Conservation (phyloP, 2,888 invertebrate species). For the Panopea generosa region DNA sequence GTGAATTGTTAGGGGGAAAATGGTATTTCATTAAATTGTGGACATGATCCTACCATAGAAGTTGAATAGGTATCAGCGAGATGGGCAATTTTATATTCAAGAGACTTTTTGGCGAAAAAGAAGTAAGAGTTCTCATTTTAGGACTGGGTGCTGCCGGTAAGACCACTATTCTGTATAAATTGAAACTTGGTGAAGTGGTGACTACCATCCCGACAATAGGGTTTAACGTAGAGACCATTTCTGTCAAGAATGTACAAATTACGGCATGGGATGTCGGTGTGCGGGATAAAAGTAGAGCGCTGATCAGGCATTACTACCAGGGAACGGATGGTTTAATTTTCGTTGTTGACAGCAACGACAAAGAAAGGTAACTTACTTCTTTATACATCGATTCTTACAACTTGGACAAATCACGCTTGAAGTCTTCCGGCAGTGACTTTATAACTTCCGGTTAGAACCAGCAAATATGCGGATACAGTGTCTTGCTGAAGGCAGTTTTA, state of each 20-base stretch:
- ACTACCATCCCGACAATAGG: constrained; percentile 75
- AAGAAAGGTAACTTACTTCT: constrained; percentile 55
- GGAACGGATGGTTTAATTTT: constrained; percentile 66
- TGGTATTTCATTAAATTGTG: no score
- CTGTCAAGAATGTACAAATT: constrained; percentile 51
- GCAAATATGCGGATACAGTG: background rate
- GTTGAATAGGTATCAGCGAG: no score
- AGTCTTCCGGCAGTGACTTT: background rate
- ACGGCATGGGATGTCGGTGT: constrained; percentile 71
- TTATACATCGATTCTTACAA: background rate
- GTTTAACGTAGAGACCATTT: constrained; percentile 70
- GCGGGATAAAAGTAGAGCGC: constrained; percentile 64
- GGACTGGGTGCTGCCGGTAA: constrained; percentile 74
- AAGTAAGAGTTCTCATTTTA: constrained; percentile 43
- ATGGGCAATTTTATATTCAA: constrained; percentile 41
- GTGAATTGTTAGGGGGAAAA: no score
- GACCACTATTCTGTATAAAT: no score
- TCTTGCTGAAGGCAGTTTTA: no score
- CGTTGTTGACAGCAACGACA: constrained; percentile 72
- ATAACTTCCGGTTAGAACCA: background rate
- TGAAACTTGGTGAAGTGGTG: constrained; percentile 70
- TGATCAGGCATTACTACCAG: constrained; percentile 66
- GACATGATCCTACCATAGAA: no score
- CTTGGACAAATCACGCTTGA: no score
- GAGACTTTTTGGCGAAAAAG: constrained; percentile 22